Percentiles rank a stretch among this genome's conserved stretches.
These are phyloP conservation scores for Eulacestoma nigropectus DNA, from an alignment of 2,113 vertebrate genomes.

Conservation along the genomic window DNA sequence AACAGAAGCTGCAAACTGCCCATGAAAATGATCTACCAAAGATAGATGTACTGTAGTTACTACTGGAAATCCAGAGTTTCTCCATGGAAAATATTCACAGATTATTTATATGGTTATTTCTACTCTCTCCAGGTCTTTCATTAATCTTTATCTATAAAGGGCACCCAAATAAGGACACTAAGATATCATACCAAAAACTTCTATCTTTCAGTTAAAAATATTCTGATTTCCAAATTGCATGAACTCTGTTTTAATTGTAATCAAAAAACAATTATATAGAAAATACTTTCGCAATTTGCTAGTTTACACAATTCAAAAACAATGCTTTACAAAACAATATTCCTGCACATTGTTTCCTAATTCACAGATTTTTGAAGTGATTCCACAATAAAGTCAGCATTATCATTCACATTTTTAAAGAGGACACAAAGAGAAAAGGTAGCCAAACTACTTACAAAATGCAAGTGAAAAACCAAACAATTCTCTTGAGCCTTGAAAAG, in stretches of 20 bases:
- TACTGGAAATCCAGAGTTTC: not conserved
- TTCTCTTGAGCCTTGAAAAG: not conserved
- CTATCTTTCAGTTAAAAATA: not conserved
- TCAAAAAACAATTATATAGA: not conserved
- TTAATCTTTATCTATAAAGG: not conserved
- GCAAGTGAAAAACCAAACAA: not conserved
- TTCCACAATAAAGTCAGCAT: not conserved
- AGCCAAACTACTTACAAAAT: not conserved
- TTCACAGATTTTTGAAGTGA: not conserved
- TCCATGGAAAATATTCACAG: not conserved
- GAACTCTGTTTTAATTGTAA: not conserved
- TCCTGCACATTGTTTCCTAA: not conserved
- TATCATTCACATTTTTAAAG: not conserved
- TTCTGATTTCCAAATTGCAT: not conserved
- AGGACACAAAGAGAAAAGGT: not conserved
- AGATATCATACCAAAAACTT: not conserved
- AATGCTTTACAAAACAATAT: not conserved
- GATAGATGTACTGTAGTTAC: not conserved
- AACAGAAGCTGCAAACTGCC: not conserved
- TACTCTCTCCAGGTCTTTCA: not conserved
- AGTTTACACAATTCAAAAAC: not conserved
- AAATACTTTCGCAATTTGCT: not conserved
- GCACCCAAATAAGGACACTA: not conserved
- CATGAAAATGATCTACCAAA: not conserved
- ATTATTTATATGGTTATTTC: not conserved